phyloP scores from a whole-genome alignment of 2,113 vertebrate genomes.

The Peromyscus polionotus region DNA sequence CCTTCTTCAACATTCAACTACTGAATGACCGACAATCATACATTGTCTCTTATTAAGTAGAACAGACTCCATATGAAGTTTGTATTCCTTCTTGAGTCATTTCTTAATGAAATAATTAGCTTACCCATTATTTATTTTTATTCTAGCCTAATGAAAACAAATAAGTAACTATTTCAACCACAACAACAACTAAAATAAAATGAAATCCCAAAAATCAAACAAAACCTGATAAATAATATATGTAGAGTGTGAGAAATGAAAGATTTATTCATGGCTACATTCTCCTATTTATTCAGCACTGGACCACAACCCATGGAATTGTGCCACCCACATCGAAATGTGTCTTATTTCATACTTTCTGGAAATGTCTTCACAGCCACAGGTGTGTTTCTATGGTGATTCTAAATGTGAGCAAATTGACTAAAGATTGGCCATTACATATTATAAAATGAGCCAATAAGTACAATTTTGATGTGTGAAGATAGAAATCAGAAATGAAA shows the following conservation, averaged over 20 bases:
- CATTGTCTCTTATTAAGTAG: background rate
- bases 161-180: background rate
- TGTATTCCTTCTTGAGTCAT: background rate
- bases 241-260: background rate
- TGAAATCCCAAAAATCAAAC: background rate
- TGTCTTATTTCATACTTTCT: background rate
- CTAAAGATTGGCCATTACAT: background rate
- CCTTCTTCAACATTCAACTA: background rate
- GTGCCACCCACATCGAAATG: background rate
- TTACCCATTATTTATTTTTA: background rate
- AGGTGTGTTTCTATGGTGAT: background rate
- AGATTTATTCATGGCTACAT: too few species aligned
- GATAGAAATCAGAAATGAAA: slow-evolving; percentile 14
- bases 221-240: background rate
- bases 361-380: background rate
- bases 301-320: background rate
- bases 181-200: background rate
- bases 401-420: background rate
- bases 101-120: slow-evolving; percentile 9
- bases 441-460: background rate
- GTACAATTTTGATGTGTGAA: background rate
- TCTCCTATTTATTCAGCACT: background rate
- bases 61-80: background rate
- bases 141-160: background rate
- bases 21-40: background rate